Percentiles rank a stretch among this genome's conserved stretches.
Conservation (phyloP, 2,113 vertebrate species). For the Rhinoptilus africanus region DNA sequence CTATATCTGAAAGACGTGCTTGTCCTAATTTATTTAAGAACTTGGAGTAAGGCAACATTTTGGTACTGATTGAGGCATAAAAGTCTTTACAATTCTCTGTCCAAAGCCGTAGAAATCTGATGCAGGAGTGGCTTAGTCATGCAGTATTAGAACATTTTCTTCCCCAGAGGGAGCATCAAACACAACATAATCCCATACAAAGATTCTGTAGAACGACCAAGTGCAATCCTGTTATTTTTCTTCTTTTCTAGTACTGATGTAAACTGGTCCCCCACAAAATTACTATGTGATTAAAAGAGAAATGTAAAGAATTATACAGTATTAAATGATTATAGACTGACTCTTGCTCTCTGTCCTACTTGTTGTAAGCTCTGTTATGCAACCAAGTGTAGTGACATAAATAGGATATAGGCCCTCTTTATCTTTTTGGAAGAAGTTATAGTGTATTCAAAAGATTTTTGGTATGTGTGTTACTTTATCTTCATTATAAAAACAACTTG, state of each 20-base stretch:
- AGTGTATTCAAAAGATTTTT: constrained; percentile 68
- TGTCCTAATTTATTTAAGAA: background rate
- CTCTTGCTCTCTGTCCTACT: constrained; percentile 46
- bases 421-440: constrained; percentile 74
- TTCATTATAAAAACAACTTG: constrained; percentile 72
- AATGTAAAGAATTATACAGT: constrained; percentile 40
- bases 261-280: constrained; percentile 40
- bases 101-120: constrained; percentile 23
- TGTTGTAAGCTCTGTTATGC: constrained; percentile 60
- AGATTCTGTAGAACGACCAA: constrained; percentile 21
- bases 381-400: constrained; percentile 59
- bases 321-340: constrained; percentile 53
- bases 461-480: constrained; percentile 75
- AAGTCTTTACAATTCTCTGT: background rate
- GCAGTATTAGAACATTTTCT: background rate
- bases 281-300: constrained; percentile 54
- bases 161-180: constrained; percentile 37
- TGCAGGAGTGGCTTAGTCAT: constrained; percentile 21
- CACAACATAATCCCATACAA: constrained; percentile 17
- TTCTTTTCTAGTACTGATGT: constrained; percentile 54
- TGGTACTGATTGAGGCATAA: background rate
- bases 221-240: background rate
- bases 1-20: background rate
- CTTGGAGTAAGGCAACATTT: background rate
- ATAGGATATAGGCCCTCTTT: constrained; percentile 61